Percentiles rank a stretch among this genome's conserved stretches.
Conservation (phyloP, 2,797 vertebrate genomes). For the Poecilia picta region DNA sequence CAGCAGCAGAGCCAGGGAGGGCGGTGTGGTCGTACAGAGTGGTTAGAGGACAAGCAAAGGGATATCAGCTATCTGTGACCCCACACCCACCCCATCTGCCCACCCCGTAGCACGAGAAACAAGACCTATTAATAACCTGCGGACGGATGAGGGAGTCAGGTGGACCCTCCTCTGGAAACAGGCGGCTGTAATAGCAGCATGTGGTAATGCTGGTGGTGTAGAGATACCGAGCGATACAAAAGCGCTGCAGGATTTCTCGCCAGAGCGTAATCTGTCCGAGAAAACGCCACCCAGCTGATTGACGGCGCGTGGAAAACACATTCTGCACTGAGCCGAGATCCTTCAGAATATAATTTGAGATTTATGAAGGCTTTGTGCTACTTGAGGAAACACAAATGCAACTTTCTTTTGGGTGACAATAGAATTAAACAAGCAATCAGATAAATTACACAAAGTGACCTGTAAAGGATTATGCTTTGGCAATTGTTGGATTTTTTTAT, state of each 20-base stretch:
- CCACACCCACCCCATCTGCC: constrained; percentile 50
- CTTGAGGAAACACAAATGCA: not conserved
- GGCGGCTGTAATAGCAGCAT: constrained; percentile 42
- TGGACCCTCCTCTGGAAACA: constrained; percentile 72
- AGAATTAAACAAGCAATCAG: not conserved
- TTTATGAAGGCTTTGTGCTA: not conserved
- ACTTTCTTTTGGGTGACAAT: not conserved
- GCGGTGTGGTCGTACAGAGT: constrained; percentile 41
- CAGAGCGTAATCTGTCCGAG: constrained; percentile 8
- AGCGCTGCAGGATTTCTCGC: not conserved
- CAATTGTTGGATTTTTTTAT: not conserved
- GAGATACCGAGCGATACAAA: not conserved
- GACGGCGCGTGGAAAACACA: not conserved
- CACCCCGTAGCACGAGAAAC: constrained; percentile 64
- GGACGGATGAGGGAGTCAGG: constrained; percentile 83
- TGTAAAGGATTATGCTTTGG: not conserved
- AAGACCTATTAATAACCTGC: constrained; percentile 84
- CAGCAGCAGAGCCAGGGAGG: constrained; percentile 34
- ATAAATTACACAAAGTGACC: not conserved
- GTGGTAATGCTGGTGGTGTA: constrained; percentile 30
- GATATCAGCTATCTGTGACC: constrained; percentile 76
- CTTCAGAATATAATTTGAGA: not conserved
- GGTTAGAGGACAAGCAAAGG: constrained; percentile 69
- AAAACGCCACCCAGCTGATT: not conserved
- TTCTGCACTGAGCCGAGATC: not conserved